Base-by-base conservation (phyloP, 2,888 invertebrate genomes). In the Crematogaster levior region DNA sequence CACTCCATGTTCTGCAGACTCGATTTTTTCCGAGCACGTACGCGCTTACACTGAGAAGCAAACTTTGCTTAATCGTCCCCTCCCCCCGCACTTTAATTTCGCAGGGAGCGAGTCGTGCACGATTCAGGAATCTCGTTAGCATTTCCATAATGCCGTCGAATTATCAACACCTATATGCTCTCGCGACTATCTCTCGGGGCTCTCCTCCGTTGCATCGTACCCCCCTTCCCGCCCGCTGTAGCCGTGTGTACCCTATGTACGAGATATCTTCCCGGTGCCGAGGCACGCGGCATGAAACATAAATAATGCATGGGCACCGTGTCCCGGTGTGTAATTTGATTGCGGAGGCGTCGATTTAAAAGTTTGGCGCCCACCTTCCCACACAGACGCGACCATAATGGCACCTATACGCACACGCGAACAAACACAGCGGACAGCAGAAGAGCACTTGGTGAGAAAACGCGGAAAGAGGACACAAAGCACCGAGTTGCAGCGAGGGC, bases 291-390 rank as follows among this genome's bases (percentile, higher is more conserved):
- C 90, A 88, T 91, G 88, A 90, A 90, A 90, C 92, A 93, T 93
- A 93, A 93, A 93, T 93, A 93, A 93, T 93, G 92, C 92, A 93
- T 93, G 91, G 90, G 88, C 89, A 85, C 88, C 88, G 90, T 91
- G 92, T 91, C 92, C 90, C 91, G 91, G 89, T 91, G 92, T 93
- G 92, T 93, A 93, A 93, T 93, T 93, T 93, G 91, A 93, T 93
- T 93, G 93, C 91, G 93, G 92, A 93, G 93, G 93, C 93, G 93
- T 93, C 90, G 91, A 91, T 92, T 92, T 90, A 91, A 91, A 92
- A 91, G 90, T 92, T 92, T 90, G 90, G 92, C 91, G 90, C 91
- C 91, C 90, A 90, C 89, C 90, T 85, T 88, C 87, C 85, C 24
- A 63, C 88, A 90, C 87, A 83, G 86, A 89, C 85, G 86, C 87